phyloP scores from a whole-genome alignment of 2,113 vertebrate species.

The Engraulis encrasicolus region DNA sequence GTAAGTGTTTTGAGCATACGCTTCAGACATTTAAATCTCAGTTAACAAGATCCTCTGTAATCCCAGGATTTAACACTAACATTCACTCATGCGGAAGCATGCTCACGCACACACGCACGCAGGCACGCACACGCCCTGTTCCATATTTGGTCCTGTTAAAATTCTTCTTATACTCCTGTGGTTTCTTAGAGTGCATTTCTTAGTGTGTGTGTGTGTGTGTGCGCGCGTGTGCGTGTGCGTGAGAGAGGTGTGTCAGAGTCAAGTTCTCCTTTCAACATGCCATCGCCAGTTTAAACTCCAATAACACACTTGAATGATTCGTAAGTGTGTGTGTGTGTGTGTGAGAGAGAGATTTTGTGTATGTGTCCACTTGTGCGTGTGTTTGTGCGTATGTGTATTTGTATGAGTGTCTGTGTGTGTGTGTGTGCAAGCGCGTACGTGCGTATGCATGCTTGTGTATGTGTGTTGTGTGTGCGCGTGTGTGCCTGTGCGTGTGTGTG shows the following conservation, averaged over 20 bases:
- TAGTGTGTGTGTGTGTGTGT: no score
- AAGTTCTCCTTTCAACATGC: constrained; percentile 46
- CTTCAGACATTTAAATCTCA: constrained; percentile 3
- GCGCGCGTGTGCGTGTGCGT: no score
- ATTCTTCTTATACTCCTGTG: constrained; percentile 5
- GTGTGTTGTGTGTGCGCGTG: constrained; percentile 19
- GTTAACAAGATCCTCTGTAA: neutral
- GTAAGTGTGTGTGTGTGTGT: constrained; percentile 52
- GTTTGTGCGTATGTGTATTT: neutral
- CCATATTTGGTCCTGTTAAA: neutral
- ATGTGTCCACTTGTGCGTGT: no score
- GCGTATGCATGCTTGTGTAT: neutral
- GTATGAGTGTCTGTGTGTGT: neutral
- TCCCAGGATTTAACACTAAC: constrained; percentile 13
- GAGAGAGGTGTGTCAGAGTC: neutral
- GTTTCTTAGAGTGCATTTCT: neutral
- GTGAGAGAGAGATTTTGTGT: no score
- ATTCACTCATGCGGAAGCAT: neutral
- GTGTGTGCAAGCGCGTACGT: constrained; percentile 3
- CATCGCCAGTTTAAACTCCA: constrained; percentile 50
- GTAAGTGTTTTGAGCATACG: neutral
- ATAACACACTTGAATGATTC: constrained; percentile 63
- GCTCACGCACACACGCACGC: neutral
- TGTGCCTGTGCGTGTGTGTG: constrained; percentile 6
- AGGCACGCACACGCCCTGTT: neutral